Percentiles rank a stretch among this genome's conserved stretches.
Conservation (phyloP, 2,888 invertebrate species). For the Venusia cambrica region DNA sequence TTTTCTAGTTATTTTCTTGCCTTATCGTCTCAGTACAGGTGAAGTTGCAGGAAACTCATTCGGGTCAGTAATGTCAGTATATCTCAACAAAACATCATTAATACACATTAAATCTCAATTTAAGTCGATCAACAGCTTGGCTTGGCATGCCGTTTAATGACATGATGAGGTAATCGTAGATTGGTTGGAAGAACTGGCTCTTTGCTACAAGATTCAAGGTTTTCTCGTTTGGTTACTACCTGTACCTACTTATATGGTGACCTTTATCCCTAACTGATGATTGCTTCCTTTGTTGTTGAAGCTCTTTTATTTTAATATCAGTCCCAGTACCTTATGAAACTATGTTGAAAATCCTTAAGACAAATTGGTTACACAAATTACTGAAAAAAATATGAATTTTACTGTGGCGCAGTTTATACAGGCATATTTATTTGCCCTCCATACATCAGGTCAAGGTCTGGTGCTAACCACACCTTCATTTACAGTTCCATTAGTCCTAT, state of each 20-base stretch:
- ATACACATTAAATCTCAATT: slow-evolving; percentile 26
- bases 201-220: slow-evolving; percentile 22
- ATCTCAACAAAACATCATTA: slow-evolving; percentile 29
- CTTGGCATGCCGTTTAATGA: slow-evolving; percentile 4
- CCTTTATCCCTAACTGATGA: slow-evolving; percentile 18
- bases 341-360: too few relatives aligned
- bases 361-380: slow-evolving; percentile 28
- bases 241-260: slow-evolving; percentile 3
- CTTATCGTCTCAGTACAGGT: slow-evolving; percentile 14
- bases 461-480: slow-evolving; percentile 58
- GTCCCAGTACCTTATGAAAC: too few relatives aligned
- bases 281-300: slow-evolving; percentile 11
- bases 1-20: slow-evolving; percentile 1
- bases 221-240: slow-evolving; percentile 18
- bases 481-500: slow-evolving; percentile 63
- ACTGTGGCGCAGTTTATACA: slow-evolving; percentile 12
- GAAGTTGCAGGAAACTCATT: slow-evolving; percentile 31
- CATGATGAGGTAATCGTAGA: slow-evolving; percentile 15
- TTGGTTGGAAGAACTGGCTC: slow-evolving; percentile 10
- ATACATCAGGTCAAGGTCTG: slow-evolving; percentile 60
- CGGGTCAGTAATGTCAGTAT: slow-evolving; percentile 31
- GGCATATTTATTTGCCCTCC: slow-evolving; percentile 28
- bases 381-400: background rate
- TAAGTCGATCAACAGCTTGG: slow-evolving; percentile 14
- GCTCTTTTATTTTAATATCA: too few relatives aligned